These are phyloP conservation scores for Bubo bubo DNA, from an alignment of 2,113 vertebrate genomes.

Conservation along the genomic window DNA sequence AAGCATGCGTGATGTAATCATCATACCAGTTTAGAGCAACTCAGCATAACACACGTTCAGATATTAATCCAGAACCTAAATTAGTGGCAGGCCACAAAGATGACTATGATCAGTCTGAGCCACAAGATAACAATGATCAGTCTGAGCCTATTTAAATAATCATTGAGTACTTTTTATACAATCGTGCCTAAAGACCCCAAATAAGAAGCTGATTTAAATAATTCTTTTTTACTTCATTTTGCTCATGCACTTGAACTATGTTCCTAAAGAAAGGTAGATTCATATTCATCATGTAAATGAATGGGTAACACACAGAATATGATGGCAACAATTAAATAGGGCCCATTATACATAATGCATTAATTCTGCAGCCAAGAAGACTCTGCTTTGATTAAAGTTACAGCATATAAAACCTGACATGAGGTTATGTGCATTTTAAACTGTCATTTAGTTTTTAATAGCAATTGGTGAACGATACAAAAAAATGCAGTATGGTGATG, in stretches of 20 bases:
- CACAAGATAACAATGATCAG: background rate
- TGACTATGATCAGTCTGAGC: background rate
- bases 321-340: background rate
- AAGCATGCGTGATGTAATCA: background rate
- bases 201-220: background rate
- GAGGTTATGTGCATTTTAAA: background rate
- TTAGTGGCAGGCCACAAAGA: background rate
- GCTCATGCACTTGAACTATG: background rate
- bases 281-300: background rate
- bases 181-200: background rate
- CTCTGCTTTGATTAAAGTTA: background rate
- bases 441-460: background rate
- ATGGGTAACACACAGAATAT: background rate
- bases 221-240: background rate
- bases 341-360: background rate
- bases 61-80: background rate
- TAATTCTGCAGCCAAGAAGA: background rate
- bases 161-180: background rate
- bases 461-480: background rate
- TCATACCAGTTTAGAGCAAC: background rate
- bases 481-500: background rate
- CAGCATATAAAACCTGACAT: background rate
- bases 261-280: background rate
- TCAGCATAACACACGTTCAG: background rate
- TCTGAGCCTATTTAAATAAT: background rate